These are phyloP conservation scores for Pheosia tremula DNA, from an alignment of 2,888 invertebrate genomes.

Conservation along the genomic window DNA sequence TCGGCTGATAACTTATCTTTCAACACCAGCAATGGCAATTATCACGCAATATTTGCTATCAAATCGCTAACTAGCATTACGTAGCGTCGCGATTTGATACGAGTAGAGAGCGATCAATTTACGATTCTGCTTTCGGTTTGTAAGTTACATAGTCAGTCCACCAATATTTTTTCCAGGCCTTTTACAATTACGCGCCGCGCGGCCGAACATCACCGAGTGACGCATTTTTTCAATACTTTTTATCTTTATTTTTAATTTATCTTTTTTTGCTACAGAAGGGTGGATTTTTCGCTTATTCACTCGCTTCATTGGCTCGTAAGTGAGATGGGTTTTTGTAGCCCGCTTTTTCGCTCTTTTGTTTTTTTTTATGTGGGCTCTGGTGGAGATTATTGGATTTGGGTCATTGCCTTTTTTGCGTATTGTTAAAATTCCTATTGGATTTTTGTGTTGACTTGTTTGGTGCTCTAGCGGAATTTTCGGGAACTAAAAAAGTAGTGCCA, in stretches of 20 bases:
- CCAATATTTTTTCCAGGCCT: conserved; percentile 66
- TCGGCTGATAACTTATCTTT: too few species aligned
- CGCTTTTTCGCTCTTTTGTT: conserved; percentile 56
- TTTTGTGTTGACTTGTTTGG: conserved; percentile 27
- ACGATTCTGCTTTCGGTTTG: too few species aligned
- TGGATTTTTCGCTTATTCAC: conserved; percentile 83
- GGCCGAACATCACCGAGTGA: conserved; percentile 71
- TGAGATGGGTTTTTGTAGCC: conserved; percentile 69
- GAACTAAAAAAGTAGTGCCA: conserved; percentile 52
- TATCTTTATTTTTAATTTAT: conserved; percentile 67
- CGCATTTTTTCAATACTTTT: conserved; percentile 53
- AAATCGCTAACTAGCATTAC: too few species aligned
- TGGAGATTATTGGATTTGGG: conserved; percentile 65
- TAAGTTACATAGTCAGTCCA: too few species aligned
- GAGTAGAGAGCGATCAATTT: too few species aligned
- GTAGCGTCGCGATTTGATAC: too few species aligned
- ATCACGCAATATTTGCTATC: too few species aligned
- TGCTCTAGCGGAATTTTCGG: conserved; percentile 28
- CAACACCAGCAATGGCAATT: too few species aligned
- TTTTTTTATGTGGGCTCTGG: conserved; percentile 51
- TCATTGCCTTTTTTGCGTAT: conserved; percentile 44
- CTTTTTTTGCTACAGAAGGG: conserved; percentile 76
- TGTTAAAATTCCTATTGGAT: conserved; percentile 42
- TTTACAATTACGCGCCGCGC: conserved; percentile 70
- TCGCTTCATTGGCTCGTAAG: conserved; percentile 83